These are phyloP conservation scores for Calyptommatus sinebrachiatus DNA, from an alignment of 2,113 vertebrate genomes.

Conservation along the genomic window DNA sequence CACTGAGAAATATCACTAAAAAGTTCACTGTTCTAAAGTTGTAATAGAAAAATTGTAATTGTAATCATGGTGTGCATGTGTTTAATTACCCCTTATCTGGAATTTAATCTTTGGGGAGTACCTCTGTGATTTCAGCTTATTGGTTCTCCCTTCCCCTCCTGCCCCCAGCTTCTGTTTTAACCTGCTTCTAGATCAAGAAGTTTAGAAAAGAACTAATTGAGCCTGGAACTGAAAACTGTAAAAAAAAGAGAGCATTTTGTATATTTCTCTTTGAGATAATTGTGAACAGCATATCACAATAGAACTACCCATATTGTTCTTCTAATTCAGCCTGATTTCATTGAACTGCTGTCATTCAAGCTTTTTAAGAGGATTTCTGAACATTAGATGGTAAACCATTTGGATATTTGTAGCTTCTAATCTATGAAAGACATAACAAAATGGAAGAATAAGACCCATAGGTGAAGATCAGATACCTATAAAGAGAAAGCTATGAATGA, in stretches of 20 bases:
- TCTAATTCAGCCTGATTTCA: background rate
- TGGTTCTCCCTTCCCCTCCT: no score
- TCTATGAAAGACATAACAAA: background rate
- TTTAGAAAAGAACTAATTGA: background rate
- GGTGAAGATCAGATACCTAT: no score
- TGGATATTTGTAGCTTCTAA: background rate
- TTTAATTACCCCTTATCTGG: no score
- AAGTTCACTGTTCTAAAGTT: no score
- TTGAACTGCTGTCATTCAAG: background rate
- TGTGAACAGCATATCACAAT: background rate
- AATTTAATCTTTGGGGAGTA: no score
- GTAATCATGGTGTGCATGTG: no score
- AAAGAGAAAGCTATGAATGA: no score
- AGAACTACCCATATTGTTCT: background rate
- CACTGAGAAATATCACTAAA: background rate
- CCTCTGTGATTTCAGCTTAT: no score
- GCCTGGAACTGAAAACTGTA: background rate
- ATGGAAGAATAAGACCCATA: no score
- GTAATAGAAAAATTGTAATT: no score
- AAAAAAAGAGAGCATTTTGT: background rate
- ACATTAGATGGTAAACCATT: background rate
- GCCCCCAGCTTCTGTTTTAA: background rate
- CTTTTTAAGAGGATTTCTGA: background rate
- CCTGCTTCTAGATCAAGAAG: background rate
- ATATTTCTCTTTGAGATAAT: background rate